Evolutionary conservation across 2,113 vertebrate genomes (phyloP).

Genomic region (Herpetotheres cachinnans): DNA sequence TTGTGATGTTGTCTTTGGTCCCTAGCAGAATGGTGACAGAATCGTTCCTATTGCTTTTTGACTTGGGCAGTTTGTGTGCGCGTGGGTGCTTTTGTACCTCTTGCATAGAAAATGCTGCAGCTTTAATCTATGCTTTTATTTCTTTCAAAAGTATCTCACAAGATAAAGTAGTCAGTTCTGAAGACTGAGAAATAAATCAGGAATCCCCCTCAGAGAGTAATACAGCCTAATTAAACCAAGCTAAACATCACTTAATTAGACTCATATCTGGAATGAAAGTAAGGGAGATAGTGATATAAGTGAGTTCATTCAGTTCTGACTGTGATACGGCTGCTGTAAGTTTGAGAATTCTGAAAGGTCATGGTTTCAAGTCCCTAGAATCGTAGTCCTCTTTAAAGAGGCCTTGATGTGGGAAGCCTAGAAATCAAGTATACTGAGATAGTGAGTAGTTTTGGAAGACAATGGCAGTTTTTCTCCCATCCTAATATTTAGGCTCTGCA

Average conservation of each 20-base stretch:
- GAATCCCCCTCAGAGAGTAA: not conserved
- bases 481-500: not conserved
- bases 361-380: not conserved
- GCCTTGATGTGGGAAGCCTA: not conserved
- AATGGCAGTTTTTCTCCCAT: not conserved
- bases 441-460: not conserved
- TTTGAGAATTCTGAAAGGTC: not conserved
- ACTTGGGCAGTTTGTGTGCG: not conserved
- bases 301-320: not conserved
- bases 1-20: not conserved
- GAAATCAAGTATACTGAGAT: not conserved
- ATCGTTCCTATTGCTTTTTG: not conserved
- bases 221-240: not conserved
- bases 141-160: not conserved
- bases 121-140: not conserved
- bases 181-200: slow-evolving; percentile 5
- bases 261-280: not conserved
- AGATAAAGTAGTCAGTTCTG: not conserved
- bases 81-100: not conserved
- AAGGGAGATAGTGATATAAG: not conserved
- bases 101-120: not conserved
- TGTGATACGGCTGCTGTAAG: not conserved
- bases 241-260: not conserved
- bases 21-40: not conserved
- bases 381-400: not conserved